Evolutionary conservation across 1,140 invertebrate species (phyloP), one percentile per base, ranked within the genome.

Genomic region (Rhynchophorus ferrugineus): DNA sequence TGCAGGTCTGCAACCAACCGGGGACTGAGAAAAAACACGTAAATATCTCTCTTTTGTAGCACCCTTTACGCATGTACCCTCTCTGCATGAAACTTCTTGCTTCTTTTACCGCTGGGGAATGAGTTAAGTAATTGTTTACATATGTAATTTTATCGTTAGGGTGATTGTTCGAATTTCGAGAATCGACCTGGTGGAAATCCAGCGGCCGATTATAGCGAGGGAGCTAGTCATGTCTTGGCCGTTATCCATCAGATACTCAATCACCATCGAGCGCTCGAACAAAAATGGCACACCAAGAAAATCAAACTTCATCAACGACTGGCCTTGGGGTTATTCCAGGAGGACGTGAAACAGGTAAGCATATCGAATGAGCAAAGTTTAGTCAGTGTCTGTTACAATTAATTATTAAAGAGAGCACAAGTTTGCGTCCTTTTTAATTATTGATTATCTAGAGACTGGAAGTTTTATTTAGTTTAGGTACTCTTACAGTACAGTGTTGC

Each of bases 171-270:
- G 29, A 65, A 65, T 50, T 69, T 61, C 42, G 66, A 69, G 60
- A 64, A 65, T 48, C 44, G 66, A 54, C 65, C 68, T 11, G 65
- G 65, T 14, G 81, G 83, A 36, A 92, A 95, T 74, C 91, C 92
- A 6, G 90, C 92, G 3, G 90, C 91, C 2, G 95, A 98, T 74
- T 98, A 97, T 69, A 93, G 91, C 51, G 92, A 94, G 62, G 94
- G 88, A 11, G 89, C 89, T 33, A 88, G 85, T 61, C 89, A 92
- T 71, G 89, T 92, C 24, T 71, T 92, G 44, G 85, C 85, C 19
- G 88, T 92, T 11, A 97, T 93, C 58, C 89, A 94, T 69, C 87
- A 95, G 76, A 95, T 98, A 59, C 74, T 97, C 45, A 89, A 90
- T 46, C 91, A 97, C 69, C 93, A 98, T 65, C 73, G 93, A 50